phyloP scores from a whole-genome alignment of 2,888 invertebrate species.

The Sphaerophoria taeniata region DNA sequence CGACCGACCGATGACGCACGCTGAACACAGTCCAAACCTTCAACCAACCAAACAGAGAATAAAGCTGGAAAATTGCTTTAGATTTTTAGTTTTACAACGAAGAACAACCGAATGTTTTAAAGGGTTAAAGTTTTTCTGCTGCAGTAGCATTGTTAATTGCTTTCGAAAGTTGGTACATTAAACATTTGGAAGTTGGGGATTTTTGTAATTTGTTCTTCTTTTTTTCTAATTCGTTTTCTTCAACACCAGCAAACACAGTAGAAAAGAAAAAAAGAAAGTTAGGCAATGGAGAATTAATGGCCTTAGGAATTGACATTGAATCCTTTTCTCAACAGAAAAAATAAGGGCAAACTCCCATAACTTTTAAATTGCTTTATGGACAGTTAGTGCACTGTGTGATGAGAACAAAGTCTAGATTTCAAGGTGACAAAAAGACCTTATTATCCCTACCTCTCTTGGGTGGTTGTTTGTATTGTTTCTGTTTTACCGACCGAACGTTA shows the following conservation, averaged over 20 bases:
- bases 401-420: background rate
- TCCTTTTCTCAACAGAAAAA: background rate
- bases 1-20: too few species aligned
- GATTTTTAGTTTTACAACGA: conserved; percentile 30
- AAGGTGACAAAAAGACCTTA: background rate
- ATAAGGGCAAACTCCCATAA: background rate
- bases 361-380: conserved; percentile 19
- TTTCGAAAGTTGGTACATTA: conserved; percentile 57
- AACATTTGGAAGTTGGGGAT: conserved; percentile 34
- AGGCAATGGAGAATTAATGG: conserved; percentile 24
- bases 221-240: background rate
- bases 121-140: conserved; percentile 58
- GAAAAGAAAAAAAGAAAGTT: background rate
- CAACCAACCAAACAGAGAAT: background rate
- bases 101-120: conserved; percentile 10
- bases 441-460: conserved; percentile 9
- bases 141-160: conserved; percentile 66
- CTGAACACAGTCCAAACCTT: background rate
- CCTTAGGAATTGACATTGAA: conserved; percentile 34
- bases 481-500: background rate
- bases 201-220: background rate
- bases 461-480: background rate
- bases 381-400: background rate
- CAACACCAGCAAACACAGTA: background rate
- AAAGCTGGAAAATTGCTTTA: conserved; percentile 56